A percentile compares a stretch with the other conserved stretches of the same genome.
Evolutionary conservation across 2,888 invertebrate species (phyloP).

Genomic region (Epicampocera succincta): DNA sequence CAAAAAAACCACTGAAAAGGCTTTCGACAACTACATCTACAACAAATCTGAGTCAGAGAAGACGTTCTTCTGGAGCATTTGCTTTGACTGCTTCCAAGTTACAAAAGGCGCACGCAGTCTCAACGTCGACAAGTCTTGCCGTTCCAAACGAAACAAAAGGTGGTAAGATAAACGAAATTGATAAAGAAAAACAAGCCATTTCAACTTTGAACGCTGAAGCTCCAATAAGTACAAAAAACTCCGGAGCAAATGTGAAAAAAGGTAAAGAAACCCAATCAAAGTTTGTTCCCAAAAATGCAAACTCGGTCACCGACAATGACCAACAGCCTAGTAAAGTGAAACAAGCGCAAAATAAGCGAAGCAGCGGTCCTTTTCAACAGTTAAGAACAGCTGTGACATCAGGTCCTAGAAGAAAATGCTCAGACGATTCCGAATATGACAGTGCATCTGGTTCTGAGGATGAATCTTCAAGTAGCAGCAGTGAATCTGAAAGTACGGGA

Average conservation of each 20-base stretch:
- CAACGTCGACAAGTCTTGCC: conserved; percentile 72
- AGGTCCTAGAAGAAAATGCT: conserved; percentile 51
- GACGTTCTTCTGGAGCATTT: conserved; percentile 72
- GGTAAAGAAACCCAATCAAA: conserved; percentile 39
- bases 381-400: conserved; percentile 28
- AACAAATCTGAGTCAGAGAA: conserved; percentile 77
- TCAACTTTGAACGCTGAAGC: conserved; percentile 72
- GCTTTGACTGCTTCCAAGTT: conserved; percentile 75
- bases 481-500: conserved; percentile 76
- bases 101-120: conserved; percentile 76
- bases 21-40: conserved; percentile 66
- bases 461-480: conserved; percentile 76
- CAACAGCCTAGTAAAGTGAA: conserved; percentile 50
- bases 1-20: conserved; percentile 73
- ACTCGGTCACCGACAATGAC: conserved; percentile 23
- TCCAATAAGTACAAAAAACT: conserved; percentile 71
- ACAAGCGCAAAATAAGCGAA: conserved; percentile 50
- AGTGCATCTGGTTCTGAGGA: conserved; percentile 74
- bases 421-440: conserved; percentile 68
- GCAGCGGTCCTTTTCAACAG: conserved; percentile 40
- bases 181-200: conserved; percentile 69
- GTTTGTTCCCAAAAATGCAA: conserved; percentile 8
- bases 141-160: conserved; percentile 72
- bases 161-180: conserved; percentile 74
- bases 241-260: conserved; percentile 54